These are phyloP conservation scores for Unio delphinus DNA, from an alignment of 2,888 invertebrate genomes.

Conservation along the genomic window DNA sequence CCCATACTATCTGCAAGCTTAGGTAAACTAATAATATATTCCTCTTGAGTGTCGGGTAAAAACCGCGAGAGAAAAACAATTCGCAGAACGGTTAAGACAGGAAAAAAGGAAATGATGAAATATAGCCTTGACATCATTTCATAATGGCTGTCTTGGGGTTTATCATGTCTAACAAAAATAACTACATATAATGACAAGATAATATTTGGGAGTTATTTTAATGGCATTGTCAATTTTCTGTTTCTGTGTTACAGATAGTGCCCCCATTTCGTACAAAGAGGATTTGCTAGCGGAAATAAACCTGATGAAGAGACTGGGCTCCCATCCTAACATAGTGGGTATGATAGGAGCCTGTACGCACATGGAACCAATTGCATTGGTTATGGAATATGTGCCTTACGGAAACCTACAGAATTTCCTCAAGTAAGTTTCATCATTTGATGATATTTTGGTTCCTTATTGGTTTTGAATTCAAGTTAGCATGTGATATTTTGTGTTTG, in stretches of 20 bases:
- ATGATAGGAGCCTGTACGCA: constrained; percentile 83
- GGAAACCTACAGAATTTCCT: constrained; percentile 78
- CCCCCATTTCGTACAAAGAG: constrained; percentile 71
- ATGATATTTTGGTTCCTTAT: background rate
- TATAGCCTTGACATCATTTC: no score
- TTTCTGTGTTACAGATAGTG: constrained; percentile 61
- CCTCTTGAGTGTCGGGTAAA: no score
- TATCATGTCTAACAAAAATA: no score
- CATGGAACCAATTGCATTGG: constrained; percentile 80
- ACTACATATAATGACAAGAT: no score
- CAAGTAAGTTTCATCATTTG: constrained; percentile 45
- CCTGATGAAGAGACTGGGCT: constrained; percentile 84
- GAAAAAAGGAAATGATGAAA: no score
- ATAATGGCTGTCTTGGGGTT: no score
- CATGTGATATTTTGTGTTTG: no score
- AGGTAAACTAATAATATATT: no score
- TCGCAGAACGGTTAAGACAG: no score
- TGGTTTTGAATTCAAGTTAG: background rate
- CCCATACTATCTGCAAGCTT: no score
- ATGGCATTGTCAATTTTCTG: background rate
- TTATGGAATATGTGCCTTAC: constrained; percentile 85
- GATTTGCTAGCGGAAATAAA: constrained; percentile 85
- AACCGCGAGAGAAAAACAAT: no score
- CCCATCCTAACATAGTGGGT: constrained; percentile 83
- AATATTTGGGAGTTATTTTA: no score